Evolutionary conservation across 1,140 invertebrate genomes (phyloP), one percentile per base, ranked within the genome.

Genomic region (Druon quercuslanigerum): DNA sequence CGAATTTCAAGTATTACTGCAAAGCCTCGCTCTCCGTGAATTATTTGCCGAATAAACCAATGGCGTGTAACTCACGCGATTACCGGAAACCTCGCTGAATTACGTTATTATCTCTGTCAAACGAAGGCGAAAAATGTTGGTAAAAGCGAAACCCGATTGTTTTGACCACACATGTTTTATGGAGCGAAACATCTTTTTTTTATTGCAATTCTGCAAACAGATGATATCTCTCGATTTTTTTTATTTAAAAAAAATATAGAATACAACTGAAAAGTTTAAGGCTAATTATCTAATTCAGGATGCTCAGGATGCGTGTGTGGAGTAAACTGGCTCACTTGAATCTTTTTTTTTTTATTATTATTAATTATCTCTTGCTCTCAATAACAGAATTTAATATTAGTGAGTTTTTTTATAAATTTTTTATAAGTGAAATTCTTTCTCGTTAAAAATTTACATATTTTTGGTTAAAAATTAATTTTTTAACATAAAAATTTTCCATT

Each of bases 21-120:
- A 25, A 50, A 46, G 12, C 14, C 16, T 6, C 8, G 51, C 51
- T 70, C 14, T 33, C 17, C 2, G 19, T 56, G 70, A 75, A 40
- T 78, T 60, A 71, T 51, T 50, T 72, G 51, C 25, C 50, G 50
- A 72, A 66, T 46, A 57, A 80, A 74, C 57, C 72, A 77, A 77
- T 80, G 72, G 66, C 72, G 60, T 66, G 72, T 75, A 74, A 77
- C 76, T 74, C 57, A 72, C 66, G 60, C 75, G 75, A 77, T 80
- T 77, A 77, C 46, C n/a, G 50, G 72, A 74, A 77, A 75, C 60
- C 73, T 51, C 71, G 73, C 81, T 81, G 75, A 84, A 84, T 84
- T 81, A 81, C 77, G 75, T 81, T 82, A 84, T 84, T 84, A 84
- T 77, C 81, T 77, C 70, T 50, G 74, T 66, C 78, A 79, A 73